Evolutionary conservation across 2,113 vertebrate species (phyloP), one percentile per base, ranked within the genome.

Genomic region (Dinomys branickii): DNA sequence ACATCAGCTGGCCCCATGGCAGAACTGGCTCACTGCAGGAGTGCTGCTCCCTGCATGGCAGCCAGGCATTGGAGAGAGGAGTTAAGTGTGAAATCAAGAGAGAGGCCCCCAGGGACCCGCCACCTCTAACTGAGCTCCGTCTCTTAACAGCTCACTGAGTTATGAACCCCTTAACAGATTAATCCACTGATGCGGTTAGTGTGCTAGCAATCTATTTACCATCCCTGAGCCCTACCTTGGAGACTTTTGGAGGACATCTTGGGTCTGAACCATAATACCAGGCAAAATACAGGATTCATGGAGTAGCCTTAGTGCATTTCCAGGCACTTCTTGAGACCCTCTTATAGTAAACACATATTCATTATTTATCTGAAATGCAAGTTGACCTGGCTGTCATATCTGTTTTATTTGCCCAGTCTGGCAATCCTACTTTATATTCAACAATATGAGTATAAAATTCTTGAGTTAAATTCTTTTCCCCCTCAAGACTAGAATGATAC

Each of bases 331-430:
- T 90, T 35, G 3, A 71, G 54, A 75, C 24, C 78, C 58, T 56
- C 1, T 92, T 83, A 90, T 30, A 19, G 67, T 63, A 50, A 80
- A 94, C 86, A 50, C 4, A 84, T 50, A 61, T 50, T 81, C 26
- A 85, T 52, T 81, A 17, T 82, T 97, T 81, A 58, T 90, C 69
- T 85, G 67, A 81, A 92, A 85, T 85, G 61, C 56, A 92, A 59
- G 89, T 85, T 26, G 78, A 78, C 54, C 50, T 89, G 38, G 58
- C 5, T 85, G 22, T 78, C n/a, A 30, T 30, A 11, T 71, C 44
- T 88, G 5, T 50, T 87, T 95, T 63, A 73, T 87, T 94, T 75
- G 24, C 20, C 95, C 59, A 67, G 16, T 52, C 44, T 95, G 50
- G 19, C 28, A 75, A 12, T 6, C 0, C 30, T 88, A 30, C 12